Evolutionary conservation across 2,888 invertebrate species (phyloP).

Genomic region (Endotricha flammealis): DNA sequence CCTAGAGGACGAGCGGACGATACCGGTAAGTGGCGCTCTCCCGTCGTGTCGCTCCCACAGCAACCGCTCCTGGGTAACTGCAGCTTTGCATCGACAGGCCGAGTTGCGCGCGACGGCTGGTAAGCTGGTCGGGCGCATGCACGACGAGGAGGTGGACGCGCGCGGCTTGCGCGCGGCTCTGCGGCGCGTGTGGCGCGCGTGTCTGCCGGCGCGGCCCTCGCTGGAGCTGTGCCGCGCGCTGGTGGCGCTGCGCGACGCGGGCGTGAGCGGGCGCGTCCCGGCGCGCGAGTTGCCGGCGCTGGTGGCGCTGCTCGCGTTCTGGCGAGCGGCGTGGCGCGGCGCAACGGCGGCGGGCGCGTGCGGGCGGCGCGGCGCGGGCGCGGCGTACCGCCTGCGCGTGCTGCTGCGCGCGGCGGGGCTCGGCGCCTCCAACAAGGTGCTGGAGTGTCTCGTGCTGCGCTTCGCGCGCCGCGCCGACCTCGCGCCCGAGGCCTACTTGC

Average conservation of each 20-base stretch:
- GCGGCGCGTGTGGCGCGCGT: slow-evolving; percentile 76
- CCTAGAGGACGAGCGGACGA: slow-evolving; percentile 71
- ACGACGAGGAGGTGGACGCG: slow-evolving; percentile 19
- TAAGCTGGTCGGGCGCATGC: background rate
- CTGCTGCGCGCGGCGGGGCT: slow-evolving; percentile 81
- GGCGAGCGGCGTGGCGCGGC: slow-evolving; percentile 28
- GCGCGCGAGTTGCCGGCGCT: slow-evolving; percentile 79
- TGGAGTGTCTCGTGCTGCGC: slow-evolving; percentile 83
- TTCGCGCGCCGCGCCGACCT: slow-evolving; percentile 80
- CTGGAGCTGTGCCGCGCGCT: slow-evolving; percentile 82
- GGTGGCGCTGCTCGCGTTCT: slow-evolving; percentile 76
- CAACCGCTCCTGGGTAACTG: background rate
- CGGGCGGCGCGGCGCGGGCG: slow-evolving; percentile 14
- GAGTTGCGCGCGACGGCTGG: background rate
- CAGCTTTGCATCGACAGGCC: background rate
- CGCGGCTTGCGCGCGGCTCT: slow-evolving; percentile 53
- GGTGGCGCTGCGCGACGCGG: slow-evolving; percentile 82
- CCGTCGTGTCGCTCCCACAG: background rate
- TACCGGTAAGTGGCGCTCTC: slow-evolving; percentile 59
- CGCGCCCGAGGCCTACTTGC: slow-evolving; percentile 80
- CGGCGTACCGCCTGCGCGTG: slow-evolving; percentile 77
- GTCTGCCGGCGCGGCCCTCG: slow-evolving; percentile 48
- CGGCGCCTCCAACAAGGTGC: slow-evolving; percentile 83
- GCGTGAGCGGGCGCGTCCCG: slow-evolving; percentile 80
- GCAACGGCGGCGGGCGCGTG: slow-evolving; percentile 20